phyloP scores from a whole-genome alignment of 2,113 vertebrate genomes.

The Alethe castanea region DNA sequence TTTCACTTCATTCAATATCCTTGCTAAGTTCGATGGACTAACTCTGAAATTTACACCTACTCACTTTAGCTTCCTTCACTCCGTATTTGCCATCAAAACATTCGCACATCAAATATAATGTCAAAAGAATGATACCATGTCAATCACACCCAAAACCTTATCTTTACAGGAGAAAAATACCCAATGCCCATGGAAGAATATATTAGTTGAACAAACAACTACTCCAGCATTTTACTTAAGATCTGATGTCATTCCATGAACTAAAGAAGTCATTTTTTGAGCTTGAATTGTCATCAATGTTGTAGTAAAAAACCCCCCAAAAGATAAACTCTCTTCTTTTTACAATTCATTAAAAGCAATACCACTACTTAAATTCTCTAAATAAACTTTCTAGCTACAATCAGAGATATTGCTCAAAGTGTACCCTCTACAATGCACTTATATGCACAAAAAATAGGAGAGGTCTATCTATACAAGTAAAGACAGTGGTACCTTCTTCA shows the following conservation, averaged over 20 bases:
- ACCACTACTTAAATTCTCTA: not conserved
- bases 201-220: not conserved
- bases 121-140: not conserved
- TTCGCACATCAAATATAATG: not conserved
- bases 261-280: not conserved
- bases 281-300: not conserved
- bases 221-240: not conserved
- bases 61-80: not conserved
- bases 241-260: not conserved
- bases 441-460: not conserved
- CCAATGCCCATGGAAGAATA: not conserved
- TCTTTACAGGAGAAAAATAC: not conserved
- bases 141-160: not conserved
- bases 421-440: not conserved
- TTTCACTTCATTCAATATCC: not conserved
- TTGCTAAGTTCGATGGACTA: not conserved
- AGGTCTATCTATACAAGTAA: not conserved
- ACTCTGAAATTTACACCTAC: not conserved
- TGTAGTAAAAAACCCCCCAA: not conserved
- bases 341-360: not conserved
- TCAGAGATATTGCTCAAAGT: not conserved
- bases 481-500: slow-evolving; percentile 80
- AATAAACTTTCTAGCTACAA: not conserved
- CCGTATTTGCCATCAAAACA: not conserved
- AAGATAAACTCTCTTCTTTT: not conserved